Percentiles rank a stretch among this genome's conserved stretches.
These are phyloP conservation scores for Plodia interpunctella DNA, from an alignment of 1,140 invertebrate species.

Conservation along the genomic window DNA sequence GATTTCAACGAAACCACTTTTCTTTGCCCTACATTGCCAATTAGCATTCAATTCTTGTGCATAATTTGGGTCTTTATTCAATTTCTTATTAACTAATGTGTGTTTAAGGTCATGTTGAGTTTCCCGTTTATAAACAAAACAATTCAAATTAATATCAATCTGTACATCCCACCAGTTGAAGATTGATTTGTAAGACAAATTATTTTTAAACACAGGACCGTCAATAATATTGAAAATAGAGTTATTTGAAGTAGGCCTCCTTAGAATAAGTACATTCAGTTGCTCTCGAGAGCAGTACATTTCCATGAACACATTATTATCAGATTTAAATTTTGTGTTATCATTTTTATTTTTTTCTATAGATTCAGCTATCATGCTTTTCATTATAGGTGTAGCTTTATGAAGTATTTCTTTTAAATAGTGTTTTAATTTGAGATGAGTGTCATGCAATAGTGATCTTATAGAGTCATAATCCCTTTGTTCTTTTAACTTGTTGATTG, in stretches of 20 bases:
- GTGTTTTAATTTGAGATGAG: constrained; percentile 39
- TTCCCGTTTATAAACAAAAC: constrained; percentile 26
- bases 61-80: constrained; percentile 6
- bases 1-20: constrained; percentile 1
- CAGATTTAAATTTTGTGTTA: constrained; percentile 10
- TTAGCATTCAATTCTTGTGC: constrained; percentile 20
- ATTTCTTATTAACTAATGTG: constrained; percentile 38
- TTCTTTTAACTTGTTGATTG: constrained; percentile 27
- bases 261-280: constrained; percentile 41
- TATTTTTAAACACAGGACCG: constrained; percentile 20
- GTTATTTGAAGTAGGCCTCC: constrained; percentile 31
- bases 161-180: constrained; percentile 40
- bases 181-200: constrained; percentile 31
- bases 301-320: constrained; percentile 35
- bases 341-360: constrained; percentile 16
- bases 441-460: constrained; percentile 30
- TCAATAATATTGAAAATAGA: constrained; percentile 41
- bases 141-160: constrained; percentile 18
- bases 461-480: constrained; percentile 25
- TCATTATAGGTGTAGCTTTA: constrained; percentile 18
- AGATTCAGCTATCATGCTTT: constrained; percentile 9
- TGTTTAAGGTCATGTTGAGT: constrained; percentile 34
- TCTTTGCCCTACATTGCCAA: constrained; percentile 21
- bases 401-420: constrained; percentile 39
- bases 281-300: constrained; percentile 39